Conservation (phyloP, 2,113 vertebrate genomes). For the Brachypteracias leptosomus region DNA sequence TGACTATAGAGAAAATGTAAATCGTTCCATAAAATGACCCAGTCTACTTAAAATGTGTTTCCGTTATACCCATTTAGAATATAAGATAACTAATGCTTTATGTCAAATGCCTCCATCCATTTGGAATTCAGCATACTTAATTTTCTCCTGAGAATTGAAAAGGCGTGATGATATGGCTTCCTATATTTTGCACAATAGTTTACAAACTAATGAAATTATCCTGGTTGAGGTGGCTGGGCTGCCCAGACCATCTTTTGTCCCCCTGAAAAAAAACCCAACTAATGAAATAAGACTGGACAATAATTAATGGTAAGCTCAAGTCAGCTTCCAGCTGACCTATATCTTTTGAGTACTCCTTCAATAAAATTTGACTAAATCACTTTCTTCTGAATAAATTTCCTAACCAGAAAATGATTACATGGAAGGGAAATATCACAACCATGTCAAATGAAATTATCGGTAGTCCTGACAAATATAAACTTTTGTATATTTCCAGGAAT, state of each 20-base stretch:
- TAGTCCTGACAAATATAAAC: background rate
- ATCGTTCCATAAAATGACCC: background rate
- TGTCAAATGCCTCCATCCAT: background rate
- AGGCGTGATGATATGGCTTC: background rate
- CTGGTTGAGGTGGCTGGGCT: background rate
- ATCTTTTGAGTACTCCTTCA: background rate
- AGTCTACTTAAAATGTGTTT: background rate
- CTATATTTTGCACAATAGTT: background rate
- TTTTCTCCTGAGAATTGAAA: background rate
- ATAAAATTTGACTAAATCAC: background rate
- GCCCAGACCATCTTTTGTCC: background rate
- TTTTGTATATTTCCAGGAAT: background rate
- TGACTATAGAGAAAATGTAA: background rate
- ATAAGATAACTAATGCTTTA: background rate
- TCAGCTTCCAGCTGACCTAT: background rate
- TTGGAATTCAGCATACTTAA: background rate
- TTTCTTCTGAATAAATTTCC: background rate
- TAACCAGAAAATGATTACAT: background rate
- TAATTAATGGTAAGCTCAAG: background rate
- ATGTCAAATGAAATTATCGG: background rate
- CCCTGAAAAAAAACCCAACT: background rate
- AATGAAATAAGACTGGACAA: background rate
- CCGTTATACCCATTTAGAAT: background rate
- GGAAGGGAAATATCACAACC: background rate
- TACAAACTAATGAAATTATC: background rate